phyloP scores from a whole-genome alignment of 1,140 invertebrate genomes.

The Drosophila pandora region DNA sequence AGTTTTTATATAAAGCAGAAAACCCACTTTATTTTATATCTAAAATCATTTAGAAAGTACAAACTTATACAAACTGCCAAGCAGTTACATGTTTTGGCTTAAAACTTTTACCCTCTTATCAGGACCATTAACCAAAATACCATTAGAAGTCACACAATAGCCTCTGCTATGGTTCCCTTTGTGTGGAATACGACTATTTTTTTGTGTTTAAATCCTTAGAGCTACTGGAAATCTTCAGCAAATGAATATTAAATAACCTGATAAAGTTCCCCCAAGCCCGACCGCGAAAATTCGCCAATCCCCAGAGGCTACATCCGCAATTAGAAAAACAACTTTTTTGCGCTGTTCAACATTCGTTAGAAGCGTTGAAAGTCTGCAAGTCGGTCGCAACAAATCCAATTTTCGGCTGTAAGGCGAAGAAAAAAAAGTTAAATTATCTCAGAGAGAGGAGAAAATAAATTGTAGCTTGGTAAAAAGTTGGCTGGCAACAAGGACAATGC shows the following conservation, averaged over 20 bases:
- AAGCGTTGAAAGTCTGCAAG: slow-evolving; percentile 55
- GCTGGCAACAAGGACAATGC: slow-evolving; percentile 28
- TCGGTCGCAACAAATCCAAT: slow-evolving; percentile 58
- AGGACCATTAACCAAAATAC: slow-evolving; percentile 22
- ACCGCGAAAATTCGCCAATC: not conserved
- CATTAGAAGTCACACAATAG: slow-evolving; percentile 16
- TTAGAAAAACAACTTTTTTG: slow-evolving; percentile 44
- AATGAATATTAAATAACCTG: slow-evolving; percentile 53
- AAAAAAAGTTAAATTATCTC: slow-evolving; percentile 61
- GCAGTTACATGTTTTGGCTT: slow-evolving; percentile 10
- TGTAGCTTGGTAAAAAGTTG: slow-evolving; percentile 55
- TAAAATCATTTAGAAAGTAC: too few relatives aligned
- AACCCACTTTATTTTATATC: too few relatives aligned
- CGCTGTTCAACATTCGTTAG: slow-evolving; percentile 43
- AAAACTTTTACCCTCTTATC: slow-evolving; percentile 24
- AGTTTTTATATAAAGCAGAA: too few relatives aligned
- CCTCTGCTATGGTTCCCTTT: slow-evolving; percentile 20
- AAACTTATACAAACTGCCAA: too few relatives aligned
- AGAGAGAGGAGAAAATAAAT: slow-evolving; percentile 58
- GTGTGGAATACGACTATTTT: not conserved
- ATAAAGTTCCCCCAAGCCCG: slow-evolving; percentile 25
- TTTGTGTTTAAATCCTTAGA: not conserved
- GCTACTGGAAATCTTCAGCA: slow-evolving; percentile 13
- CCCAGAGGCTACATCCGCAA: slow-evolving; percentile 26
- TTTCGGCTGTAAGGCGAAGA: slow-evolving; percentile 32